phyloP scores from a whole-genome alignment of 1,140 invertebrate genomes.

The Gonioctena quinquepunctata region DNA sequence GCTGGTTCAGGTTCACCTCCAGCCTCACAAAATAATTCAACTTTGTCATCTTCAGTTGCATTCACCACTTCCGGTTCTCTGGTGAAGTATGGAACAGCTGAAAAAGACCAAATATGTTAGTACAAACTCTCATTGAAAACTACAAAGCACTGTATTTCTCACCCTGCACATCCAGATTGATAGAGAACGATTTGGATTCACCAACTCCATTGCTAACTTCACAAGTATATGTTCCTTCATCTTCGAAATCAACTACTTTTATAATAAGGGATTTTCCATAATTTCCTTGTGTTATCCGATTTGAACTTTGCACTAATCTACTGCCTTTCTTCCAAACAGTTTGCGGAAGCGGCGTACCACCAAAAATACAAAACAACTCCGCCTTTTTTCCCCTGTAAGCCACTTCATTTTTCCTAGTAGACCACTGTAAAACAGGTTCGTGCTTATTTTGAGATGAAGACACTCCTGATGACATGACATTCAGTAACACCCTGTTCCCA shows the following conservation, averaged over 20 bases:
- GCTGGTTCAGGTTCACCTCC: conserved; percentile 85
- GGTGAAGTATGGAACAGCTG: conserved; percentile 90
- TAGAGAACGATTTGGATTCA: conserved; percentile 79
- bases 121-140: neutral
- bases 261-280: conserved; percentile 93
- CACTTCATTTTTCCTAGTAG: conserved; percentile 82
- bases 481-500: conserved; percentile 79
- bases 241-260: conserved; percentile 80
- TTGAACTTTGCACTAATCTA: conserved; percentile 65
- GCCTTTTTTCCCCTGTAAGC: conserved; percentile 80
- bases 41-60: conserved; percentile 88
- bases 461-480: conserved; percentile 76
- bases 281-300: conserved; percentile 80
- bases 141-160: conserved; percentile 14
- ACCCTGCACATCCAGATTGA: conserved; percentile 79
- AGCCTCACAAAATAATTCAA: conserved; percentile 85
- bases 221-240: conserved; percentile 87
- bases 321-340: conserved; percentile 86
- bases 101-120: conserved; percentile 26
- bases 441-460: conserved; percentile 77
- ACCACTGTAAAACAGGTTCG: conserved; percentile 78
- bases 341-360: conserved; percentile 84
- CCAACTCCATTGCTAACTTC: conserved; percentile 91
- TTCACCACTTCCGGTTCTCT: conserved; percentile 87
- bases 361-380: conserved; percentile 86